These are phyloP conservation scores for Arion vulgaris DNA, from an alignment of 1,140 invertebrate species.

Conservation along the genomic window DNA sequence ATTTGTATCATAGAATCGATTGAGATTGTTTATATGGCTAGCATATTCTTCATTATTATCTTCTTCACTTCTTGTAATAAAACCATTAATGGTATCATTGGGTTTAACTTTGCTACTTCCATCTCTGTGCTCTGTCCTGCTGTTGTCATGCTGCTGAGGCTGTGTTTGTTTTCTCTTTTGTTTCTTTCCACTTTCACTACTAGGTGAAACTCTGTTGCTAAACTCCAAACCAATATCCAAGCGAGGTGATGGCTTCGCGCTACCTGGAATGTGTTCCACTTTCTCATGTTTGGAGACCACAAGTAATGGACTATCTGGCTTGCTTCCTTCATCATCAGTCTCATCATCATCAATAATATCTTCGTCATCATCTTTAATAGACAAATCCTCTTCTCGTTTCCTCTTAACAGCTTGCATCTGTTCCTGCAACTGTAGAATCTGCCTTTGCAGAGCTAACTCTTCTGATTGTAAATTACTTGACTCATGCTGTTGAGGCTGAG, in stretches of 20 bases:
- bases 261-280: constrained; percentile 9
- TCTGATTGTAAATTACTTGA: constrained; percentile 36
- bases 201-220: constrained; percentile 19
- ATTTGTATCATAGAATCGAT: neutral
- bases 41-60: neutral
- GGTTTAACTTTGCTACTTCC: neutral
- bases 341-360: neutral
- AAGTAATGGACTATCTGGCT: neutral
- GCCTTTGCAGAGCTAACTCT: constrained; percentile 12
- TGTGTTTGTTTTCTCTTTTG: constrained; percentile 97
- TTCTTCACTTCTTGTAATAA: neutral
- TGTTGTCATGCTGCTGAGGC: constrained; percentile 91
- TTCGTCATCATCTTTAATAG: constrained; percentile 18
- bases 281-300: neutral
- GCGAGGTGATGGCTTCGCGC: neutral
- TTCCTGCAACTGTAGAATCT: constrained; percentile 22
- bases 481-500: constrained; percentile 95
- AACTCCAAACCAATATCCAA: constrained; percentile 11
- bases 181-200: constrained; percentile 79
- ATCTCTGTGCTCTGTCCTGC: constrained; percentile 74
- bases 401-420: constrained; percentile 20
- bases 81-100: constrained; percentile 22
- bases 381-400: constrained; percentile 35
- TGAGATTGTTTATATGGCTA: constrained; percentile 45
- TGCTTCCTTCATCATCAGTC: constrained; percentile 4